Base-by-base conservation (phyloP, 2,888 invertebrate species). In the Campoplex capitator region DNA sequence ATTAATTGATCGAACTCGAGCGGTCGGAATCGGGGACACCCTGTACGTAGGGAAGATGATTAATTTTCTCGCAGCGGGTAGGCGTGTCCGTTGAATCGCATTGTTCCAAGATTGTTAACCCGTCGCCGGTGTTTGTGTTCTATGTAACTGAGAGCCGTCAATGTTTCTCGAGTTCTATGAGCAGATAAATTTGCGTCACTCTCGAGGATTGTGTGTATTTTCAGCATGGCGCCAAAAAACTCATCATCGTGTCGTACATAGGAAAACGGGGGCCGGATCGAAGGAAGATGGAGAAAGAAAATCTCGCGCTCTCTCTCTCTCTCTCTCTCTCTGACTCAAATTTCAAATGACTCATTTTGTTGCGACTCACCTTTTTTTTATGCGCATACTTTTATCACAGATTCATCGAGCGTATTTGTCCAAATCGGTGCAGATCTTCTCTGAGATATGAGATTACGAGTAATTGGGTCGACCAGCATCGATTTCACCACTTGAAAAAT, bases 31-130 rank as follows among this genome's bases (percentile, higher is more conserved):
- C 13, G 16, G 62, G 32, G 32, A 62, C 62, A 62, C 62, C 32
- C 62, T 13, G 32, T 62, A 62, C 3, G 23, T 9, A 58, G 32
- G 6, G 16, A 16, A 62, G 13, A 32, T 62, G 13, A 32, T 32
- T 62, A 32, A 62, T 32, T 56, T 9, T 32, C 32, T 56, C 51
- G 23, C 23, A 23, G 23, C 23, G 77, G 82, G 62, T 62, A 88
- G 84, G 84, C 86, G 83, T 86, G 79, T 84, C 70, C 38, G 71
- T 78, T 88, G 67, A 79, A 45, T 45, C 71, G 71, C 89, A 89
- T 91, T 89, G 91, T 90, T 89, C 75, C 73, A 83, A 86, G 90
- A 91, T 90, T 91, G 76, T 91, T 91, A 89, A 91, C 91, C 90
- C 76, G 56, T 28, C 38, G 74, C 70, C 67, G 71, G 51, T 68